These are phyloP conservation scores for Stenchaetothrips biformis DNA, from an alignment of 2,888 invertebrate species.

Conservation along the genomic window DNA sequence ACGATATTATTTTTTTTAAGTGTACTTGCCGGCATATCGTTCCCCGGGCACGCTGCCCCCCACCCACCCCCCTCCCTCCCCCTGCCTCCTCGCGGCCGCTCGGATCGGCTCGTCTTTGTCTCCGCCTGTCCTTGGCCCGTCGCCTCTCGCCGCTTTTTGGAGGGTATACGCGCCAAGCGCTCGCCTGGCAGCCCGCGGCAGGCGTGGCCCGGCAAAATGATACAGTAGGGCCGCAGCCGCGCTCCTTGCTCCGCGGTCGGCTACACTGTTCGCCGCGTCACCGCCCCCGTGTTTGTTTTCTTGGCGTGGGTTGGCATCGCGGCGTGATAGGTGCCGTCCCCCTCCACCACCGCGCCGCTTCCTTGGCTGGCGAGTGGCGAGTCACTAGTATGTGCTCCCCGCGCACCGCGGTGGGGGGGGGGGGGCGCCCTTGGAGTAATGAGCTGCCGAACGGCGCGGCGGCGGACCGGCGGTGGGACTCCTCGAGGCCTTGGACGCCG, in stretches of 20 bases:
- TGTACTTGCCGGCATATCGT: conserved; percentile 26
- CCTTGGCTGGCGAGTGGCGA: background rate
- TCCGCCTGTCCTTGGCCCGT: background rate
- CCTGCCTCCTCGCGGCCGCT: conserved; percentile 24
- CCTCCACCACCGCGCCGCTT: conserved; percentile 27
- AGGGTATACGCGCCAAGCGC: background rate
- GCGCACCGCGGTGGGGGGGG: background rate
- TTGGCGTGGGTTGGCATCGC: too few species aligned
- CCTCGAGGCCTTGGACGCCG: background rate
- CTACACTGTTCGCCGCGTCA: conserved; percentile 28
- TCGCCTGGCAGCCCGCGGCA: conserved; percentile 6
- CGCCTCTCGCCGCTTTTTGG: background rate
- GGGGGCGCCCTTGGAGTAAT: background rate
- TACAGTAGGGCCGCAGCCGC: background rate
- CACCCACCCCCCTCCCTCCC: conserved; percentile 35
- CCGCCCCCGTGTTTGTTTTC: background rate
- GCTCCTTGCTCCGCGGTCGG: conserved; percentile 11
- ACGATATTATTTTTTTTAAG: background rate
- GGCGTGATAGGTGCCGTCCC: background rate
- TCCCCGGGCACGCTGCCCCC: conserved; percentile 27
- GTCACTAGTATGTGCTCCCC: conserved; percentile 16
- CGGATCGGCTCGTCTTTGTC: background rate
- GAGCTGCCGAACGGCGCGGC: conserved; percentile 17
- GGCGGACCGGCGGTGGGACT: background rate
- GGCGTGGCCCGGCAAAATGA: conserved; percentile 22